Percentiles rank a stretch among this genome's conserved stretches.
Conservation (phyloP, 2,888 invertebrate species). For the Heteromurus nitidus region DNA sequence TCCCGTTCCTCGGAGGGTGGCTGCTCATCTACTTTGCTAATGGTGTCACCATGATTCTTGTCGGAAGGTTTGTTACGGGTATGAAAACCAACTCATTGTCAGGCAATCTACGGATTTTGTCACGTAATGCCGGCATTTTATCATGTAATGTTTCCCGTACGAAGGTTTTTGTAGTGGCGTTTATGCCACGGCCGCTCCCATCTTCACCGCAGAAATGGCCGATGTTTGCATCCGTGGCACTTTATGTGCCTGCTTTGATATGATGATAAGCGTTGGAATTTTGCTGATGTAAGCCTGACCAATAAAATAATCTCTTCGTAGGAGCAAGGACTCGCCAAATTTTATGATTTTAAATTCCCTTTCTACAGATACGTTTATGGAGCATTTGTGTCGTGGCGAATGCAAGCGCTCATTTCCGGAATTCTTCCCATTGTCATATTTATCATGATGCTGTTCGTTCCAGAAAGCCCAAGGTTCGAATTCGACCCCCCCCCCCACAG, state of each 20-base stretch:
- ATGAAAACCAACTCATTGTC: too few species aligned
- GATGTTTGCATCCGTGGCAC: constrained; percentile 61
- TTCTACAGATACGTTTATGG: constrained; percentile 76
- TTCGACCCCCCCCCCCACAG: too few species aligned
- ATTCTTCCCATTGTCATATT: constrained; percentile 84
- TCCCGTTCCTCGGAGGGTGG: constrained; percentile 61
- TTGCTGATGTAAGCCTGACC: constrained; percentile 62
- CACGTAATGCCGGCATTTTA: background rate
- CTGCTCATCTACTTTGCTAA: constrained; percentile 57
- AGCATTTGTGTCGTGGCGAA: constrained; percentile 80
- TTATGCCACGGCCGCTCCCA: constrained; percentile 57
- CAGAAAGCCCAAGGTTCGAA: constrained; percentile 77
- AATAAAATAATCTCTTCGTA: too few species aligned
- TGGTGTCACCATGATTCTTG: constrained; percentile 42
- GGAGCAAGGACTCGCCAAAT: background rate
- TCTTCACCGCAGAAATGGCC: constrained; percentile 64
- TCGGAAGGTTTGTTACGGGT: constrained; percentile 61
- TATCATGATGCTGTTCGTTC: constrained; percentile 86
- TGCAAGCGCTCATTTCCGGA: constrained; percentile 82
- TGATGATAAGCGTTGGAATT: constrained; percentile 63
- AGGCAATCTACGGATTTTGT: background rate
- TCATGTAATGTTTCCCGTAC: background rate
- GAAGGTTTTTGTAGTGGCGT: constrained; percentile 52
- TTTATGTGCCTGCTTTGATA: constrained; percentile 62
- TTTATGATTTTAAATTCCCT: background rate